These are phyloP conservation scores for Spicauda simplicius DNA, from an alignment of 2,888 invertebrate genomes.

Conservation along the genomic window DNA sequence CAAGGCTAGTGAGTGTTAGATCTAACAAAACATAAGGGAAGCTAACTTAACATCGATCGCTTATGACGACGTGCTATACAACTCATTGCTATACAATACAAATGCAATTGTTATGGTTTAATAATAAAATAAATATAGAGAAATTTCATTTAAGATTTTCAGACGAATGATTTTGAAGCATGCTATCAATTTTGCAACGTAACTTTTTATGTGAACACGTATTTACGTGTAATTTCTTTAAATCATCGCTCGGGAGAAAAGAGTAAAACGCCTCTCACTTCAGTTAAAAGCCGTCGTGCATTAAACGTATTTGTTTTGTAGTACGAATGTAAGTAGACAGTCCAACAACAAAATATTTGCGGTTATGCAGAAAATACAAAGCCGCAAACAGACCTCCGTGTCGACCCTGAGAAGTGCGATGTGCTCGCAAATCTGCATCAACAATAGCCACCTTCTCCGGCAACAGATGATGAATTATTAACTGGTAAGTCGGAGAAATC, in stretches of 20 bases:
- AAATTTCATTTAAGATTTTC: not conserved
- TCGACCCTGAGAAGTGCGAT: constrained; percentile 58
- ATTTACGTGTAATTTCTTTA: not conserved
- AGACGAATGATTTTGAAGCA: not conserved
- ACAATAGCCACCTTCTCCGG: constrained; percentile 60
- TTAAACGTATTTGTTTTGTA: not conserved
- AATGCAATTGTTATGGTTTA: not conserved
- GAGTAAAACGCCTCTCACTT: not conserved
- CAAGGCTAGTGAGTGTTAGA: constrained; percentile 28
- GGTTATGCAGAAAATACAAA: constrained; percentile 53
- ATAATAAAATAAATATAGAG: not conserved
- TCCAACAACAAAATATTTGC: constrained; percentile 43
- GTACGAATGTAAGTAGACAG: not conserved
- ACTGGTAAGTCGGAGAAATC: constrained; percentile 45
- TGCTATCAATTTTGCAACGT: not conserved
- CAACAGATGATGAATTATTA: constrained; percentile 61
- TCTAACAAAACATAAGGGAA: constrained; percentile 27
- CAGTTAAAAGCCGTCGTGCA: not conserved
- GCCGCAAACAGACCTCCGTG: constrained; percentile 53
- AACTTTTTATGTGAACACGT: not conserved
- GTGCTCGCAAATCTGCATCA: constrained; percentile 57
- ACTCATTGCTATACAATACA: not conserved
- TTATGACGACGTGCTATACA: constrained; percentile 11
- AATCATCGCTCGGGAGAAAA: not conserved
- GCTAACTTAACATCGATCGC: not conserved